phyloP scores from a whole-genome alignment of 2,888 invertebrate species.

The Diaphora mendica region DNA sequence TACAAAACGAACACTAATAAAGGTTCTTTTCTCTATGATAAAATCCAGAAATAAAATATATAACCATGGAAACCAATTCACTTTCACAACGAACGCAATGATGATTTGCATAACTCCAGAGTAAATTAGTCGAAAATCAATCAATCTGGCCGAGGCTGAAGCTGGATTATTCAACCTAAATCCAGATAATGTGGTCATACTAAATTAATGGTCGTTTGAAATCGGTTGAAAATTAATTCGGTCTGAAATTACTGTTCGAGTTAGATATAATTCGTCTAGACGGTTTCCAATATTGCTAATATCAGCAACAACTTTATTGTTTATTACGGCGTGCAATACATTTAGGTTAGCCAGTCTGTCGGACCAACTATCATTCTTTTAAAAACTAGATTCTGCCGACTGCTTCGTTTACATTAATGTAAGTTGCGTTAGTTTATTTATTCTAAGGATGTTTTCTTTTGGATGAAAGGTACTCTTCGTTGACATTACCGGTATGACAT shows the following conservation, averaged over 20 bases:
- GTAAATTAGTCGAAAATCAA: slow-evolving; percentile 17
- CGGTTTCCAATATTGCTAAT: not conserved
- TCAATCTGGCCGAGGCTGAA: slow-evolving; percentile 15
- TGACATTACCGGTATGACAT: too few relatives aligned
- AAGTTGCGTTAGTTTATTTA: not conserved
- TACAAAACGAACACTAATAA: not conserved
- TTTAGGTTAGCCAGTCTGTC: not conserved
- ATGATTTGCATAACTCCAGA: slow-evolving; percentile 21
- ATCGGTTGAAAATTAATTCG: slow-evolving; percentile 13
- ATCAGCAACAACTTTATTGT: not conserved
- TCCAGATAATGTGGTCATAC: slow-evolving; percentile 22
- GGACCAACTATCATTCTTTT: not conserved
- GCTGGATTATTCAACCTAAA: slow-evolving; percentile 19
- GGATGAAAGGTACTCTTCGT: not conserved
- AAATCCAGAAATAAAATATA: not conserved
- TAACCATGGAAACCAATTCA: not conserved
- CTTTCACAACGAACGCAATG: not conserved
- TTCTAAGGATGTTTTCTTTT: not conserved
- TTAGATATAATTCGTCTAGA: slow-evolving; percentile 9
- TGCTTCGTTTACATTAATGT: not conserved
- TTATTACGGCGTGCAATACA: not conserved
- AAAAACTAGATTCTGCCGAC: not conserved
- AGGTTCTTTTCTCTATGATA: not conserved
- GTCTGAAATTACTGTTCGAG: slow-evolving; percentile 6
- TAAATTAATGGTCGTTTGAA: slow-evolving; percentile 18